A percentile compares a stretch with the other conserved stretches of the same genome.
phyloP scores from a whole-genome alignment of 92 coral and sea anemone species.

The Phenganax subtilis region DNA sequence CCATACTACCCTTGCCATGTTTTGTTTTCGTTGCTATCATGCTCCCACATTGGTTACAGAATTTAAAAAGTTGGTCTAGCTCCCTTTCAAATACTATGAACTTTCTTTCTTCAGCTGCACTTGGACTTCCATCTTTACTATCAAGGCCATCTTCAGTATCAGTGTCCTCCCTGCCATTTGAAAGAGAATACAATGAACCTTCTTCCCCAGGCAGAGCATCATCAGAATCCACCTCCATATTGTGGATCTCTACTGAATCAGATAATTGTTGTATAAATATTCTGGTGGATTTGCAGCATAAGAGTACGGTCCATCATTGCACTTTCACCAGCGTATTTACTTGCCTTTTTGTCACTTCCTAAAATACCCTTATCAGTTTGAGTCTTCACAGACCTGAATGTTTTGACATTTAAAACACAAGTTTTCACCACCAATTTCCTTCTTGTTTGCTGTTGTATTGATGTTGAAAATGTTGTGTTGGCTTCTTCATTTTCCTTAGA shows the following conservation, averaged over 20 bases:
- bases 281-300: neutral
- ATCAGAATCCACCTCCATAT: no score
- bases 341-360: neutral
- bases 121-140: constrained; percentile 49
- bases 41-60: constrained; percentile 28
- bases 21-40: neutral
- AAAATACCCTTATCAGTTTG: neutral
- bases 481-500: neutral
- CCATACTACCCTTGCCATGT: constrained; percentile 28
- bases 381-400: neutral
- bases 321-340: neutral
- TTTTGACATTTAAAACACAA: neutral
- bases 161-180: constrained; percentile 41
- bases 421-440: constrained; percentile 4
- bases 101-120: constrained; percentile 26
- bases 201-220: neutral
- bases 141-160: neutral
- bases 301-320: neutral
- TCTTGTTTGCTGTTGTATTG: neutral
- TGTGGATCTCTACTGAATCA: neutral
- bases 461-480: neutral
- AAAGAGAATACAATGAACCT: neutral
- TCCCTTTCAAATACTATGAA: constrained; percentile 35
- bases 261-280: neutral
- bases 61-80: constrained; percentile 21